A percentile compares a stretch with the other conserved stretches of the same genome.
Conservation (phyloP, 92 coral and sea anemone species). For the Zoanthus solanderi region DNA sequence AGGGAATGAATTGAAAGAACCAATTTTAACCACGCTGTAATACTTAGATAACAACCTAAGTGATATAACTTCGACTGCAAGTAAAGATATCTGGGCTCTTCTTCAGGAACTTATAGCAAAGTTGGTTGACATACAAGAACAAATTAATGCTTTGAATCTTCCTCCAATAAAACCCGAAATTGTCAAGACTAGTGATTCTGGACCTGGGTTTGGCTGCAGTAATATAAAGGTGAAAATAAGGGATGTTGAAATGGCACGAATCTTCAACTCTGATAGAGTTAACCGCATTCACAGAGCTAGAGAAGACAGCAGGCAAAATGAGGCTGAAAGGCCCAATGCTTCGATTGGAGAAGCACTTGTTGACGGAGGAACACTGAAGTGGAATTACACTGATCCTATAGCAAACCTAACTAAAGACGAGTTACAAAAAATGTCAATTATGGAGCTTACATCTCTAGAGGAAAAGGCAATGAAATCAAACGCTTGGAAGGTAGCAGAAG, state of each 20-base stretch:
- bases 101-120: neutral
- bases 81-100: neutral
- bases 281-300: constrained; percentile 4
- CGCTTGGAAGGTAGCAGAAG: constrained; percentile 41
- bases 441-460: constrained; percentile 7
- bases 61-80: neutral
- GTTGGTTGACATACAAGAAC: neutral
- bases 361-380: constrained; percentile 9
- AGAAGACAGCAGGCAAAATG: constrained; percentile 16
- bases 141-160: neutral
- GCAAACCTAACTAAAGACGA: constrained; percentile 43
- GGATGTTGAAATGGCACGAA: constrained; percentile 2
- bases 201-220: constrained; percentile 3
- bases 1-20: constrained; percentile 1
- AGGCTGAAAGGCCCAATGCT: constrained; percentile 10
- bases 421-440: constrained; percentile 19
- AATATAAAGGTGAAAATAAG: neutral
- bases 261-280: neutral
- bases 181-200: neutral
- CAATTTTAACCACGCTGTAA: neutral
- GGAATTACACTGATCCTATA: constrained; percentile 25
- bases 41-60: neutral
- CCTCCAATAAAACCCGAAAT: neutral
- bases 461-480: constrained; percentile 44
- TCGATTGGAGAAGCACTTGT: constrained; percentile 20